Conservation (phyloP, 2,113 vertebrate genomes). For the Corythoichthys intestinalis region DNA sequence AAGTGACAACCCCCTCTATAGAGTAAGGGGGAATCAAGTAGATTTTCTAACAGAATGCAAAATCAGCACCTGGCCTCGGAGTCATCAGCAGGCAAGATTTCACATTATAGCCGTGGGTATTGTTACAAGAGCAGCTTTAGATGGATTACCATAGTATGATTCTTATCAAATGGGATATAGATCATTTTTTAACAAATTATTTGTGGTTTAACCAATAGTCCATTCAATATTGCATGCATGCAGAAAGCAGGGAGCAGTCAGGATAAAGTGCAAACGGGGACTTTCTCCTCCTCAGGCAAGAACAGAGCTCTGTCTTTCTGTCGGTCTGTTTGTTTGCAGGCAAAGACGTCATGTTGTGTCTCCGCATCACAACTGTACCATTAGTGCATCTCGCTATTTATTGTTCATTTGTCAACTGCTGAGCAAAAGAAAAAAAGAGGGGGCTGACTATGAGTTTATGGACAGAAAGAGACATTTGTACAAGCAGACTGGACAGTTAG, state of each 20-base stretch:
- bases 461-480: conserved; percentile 25
- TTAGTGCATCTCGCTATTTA: conserved; percentile 67
- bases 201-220: not conserved
- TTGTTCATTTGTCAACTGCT: conserved; percentile 39
- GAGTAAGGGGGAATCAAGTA: not conserved
- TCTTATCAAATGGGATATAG: conserved; percentile 21
- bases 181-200: not conserved
- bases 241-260: conserved; percentile 7
- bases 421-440: conserved; percentile 50
- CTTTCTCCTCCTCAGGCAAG: conserved; percentile 30
- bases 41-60: conserved; percentile 14
- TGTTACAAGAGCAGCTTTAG: not conserved
- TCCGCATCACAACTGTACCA: conserved; percentile 59
- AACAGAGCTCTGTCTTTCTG: conserved; percentile 51
- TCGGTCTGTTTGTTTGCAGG: conserved; percentile 16
- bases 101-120: not conserved
- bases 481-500: conserved; percentile 6
- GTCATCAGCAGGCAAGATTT: not conserved
- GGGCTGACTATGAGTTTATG: conserved; percentile 13
- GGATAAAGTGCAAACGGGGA: conserved; percentile 1
- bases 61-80: not conserved
- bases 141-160: not conserved
- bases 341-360: conserved; percentile 56
- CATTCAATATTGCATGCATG: not conserved
- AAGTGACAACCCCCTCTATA: conserved; percentile 12